Evolutionary conservation across 1,140 invertebrate species (phyloP), one percentile per base, ranked within the genome.

Genomic region (Hesperophylax magnus): DNA sequence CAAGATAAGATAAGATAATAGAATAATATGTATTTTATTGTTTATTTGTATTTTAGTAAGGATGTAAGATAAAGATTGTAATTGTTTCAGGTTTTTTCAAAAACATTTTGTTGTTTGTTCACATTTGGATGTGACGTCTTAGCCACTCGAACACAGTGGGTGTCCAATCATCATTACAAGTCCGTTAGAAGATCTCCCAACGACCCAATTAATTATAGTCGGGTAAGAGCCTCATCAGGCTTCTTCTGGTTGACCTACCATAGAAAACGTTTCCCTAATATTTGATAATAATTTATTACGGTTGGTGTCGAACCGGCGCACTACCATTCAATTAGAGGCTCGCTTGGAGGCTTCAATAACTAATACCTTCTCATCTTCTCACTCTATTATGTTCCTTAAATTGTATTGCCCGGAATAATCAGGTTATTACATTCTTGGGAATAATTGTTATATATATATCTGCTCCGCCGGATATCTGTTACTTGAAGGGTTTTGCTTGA

Each of bases 281-380:
- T 77, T 63, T 63, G 52, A 82, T 80, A 80, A 61, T 80, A 82
- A 82, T 82, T 82, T 82, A 82, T 80, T 60, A 72, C 69, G 78
- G 61, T 60, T 80, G 63, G 31, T 79, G 61, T 58, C 78, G 60
- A 58, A 39, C 24, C 15, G 18, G 34, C 31, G n/a, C 22, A 60
- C 74, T 77, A 18, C 20, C 24, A 81, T 81, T 81, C 80, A 65
- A 81, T 81, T 81, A 81, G 54, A 18, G 27, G 53, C 53, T 9
- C 39, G 24, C 56, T 60, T 61, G 20, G 58, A 18, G 58, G 58
- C 24, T 61, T 61, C 58, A 61, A 61, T 61, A 61, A 61, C 58
- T 61, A 61, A 61, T 24, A 61, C n/a, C 58, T 20, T 24, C 56
- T 14, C 24, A 61, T 69, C 34, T 69, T n/a, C 65, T 69, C 65